These are phyloP conservation scores for Ornithoptera priamus DNA, from an alignment of 2,888 invertebrate species.

Conservation along the genomic window DNA sequence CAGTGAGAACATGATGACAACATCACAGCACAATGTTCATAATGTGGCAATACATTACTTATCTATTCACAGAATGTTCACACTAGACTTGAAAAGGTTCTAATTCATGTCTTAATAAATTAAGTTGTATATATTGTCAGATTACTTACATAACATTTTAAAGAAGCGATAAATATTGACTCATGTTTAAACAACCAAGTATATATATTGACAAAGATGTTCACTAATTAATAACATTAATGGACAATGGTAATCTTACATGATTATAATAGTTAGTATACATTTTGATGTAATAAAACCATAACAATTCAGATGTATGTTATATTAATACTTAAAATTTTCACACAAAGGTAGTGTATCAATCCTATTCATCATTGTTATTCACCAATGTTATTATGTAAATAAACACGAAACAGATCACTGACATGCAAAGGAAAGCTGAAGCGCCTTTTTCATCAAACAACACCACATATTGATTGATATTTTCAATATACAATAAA, in stretches of 20 bases:
- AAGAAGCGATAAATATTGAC: too few species aligned
- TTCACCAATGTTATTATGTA: not conserved
- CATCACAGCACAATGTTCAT: not conserved
- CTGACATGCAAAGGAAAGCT: not conserved
- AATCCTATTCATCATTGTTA: not conserved
- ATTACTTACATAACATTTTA: too few species aligned
- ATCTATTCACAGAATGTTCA: not conserved
- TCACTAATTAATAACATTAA: not conserved
- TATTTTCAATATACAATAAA: too few species aligned
- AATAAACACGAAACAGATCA: not conserved
- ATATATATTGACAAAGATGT: too few species aligned
- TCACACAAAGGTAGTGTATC: not conserved
- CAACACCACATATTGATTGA: not conserved
- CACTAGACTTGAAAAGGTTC: not conserved
- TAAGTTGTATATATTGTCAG: too few species aligned
- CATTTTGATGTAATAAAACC: not conserved
- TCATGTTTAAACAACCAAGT: too few species aligned
- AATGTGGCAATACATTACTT: not conserved
- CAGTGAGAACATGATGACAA: not conserved
- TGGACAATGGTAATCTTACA: not conserved
- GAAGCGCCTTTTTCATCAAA: not conserved
- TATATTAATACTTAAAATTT: not conserved
- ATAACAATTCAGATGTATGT: not conserved
- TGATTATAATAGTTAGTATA: not conserved
- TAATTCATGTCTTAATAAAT: too few species aligned